Evolutionary conservation across 2,888 invertebrate genomes (phyloP).

Genomic region (Petrolisthes cinctipes): DNA sequence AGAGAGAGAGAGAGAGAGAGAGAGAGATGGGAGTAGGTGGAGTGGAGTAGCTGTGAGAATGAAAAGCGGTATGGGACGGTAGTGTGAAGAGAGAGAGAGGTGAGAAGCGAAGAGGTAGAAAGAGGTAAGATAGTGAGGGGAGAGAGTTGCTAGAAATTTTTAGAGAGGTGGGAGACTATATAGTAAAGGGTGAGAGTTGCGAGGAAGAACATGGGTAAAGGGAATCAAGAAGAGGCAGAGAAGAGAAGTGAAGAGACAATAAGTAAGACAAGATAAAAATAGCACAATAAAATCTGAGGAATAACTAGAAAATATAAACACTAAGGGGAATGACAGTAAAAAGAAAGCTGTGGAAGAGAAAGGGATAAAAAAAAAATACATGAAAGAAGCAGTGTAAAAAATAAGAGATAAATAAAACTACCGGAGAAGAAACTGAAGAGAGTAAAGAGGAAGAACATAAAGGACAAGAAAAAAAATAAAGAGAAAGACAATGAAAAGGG

Average conservation of each 20-base stretch:
- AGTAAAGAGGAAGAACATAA: too few relatives aligned
- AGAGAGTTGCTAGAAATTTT: neutral
- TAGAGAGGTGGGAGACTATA: neutral
- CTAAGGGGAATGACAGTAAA: too few relatives aligned
- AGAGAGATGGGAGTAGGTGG: neutral
- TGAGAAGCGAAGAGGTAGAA: neutral
- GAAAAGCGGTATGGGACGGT: neutral
- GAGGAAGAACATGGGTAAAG: neutral
- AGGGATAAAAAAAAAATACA: too few relatives aligned
- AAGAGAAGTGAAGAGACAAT: neutral
- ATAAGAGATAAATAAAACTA: too few relatives aligned
- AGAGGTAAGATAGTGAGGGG: neutral
- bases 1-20: neutral
- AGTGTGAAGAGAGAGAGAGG: neutral
- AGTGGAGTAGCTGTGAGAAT: neutral
- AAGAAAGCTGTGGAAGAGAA: too few relatives aligned
- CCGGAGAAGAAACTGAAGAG: too few relatives aligned
- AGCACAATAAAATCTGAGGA: too few relatives aligned
- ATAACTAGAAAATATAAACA: too few relatives aligned
- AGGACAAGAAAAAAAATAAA: too few relatives aligned
- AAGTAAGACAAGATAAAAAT: too few relatives aligned
- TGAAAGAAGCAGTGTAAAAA: too few relatives aligned
- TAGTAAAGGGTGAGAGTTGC: neutral
- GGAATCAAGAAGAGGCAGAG: conserved; percentile 3
- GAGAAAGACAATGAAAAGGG: too few relatives aligned